Conservation (phyloP, 2,888 invertebrate species). For the Nemoura dubitans region DNA sequence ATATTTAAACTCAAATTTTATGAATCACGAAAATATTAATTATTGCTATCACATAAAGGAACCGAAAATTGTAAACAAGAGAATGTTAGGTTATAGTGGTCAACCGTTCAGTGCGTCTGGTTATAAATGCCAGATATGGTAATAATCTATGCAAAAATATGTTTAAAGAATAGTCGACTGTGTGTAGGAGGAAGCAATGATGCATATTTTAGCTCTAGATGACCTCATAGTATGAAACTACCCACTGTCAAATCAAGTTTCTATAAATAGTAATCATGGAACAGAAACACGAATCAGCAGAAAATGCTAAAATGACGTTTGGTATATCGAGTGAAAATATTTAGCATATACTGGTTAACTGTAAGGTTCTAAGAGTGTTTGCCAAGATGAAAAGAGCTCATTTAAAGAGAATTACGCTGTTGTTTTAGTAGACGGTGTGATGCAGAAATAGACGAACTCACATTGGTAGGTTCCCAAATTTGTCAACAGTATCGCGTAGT, state of each 20-base stretch:
- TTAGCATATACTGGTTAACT: background rate
- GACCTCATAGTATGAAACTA: slow-evolving; percentile 16
- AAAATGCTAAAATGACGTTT: background rate
- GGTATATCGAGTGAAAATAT: background rate
- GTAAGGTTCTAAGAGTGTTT: background rate
- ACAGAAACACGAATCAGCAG: background rate
- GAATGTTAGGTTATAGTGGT: background rate
- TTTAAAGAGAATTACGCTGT: background rate
- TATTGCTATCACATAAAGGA: background rate
- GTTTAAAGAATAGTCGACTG: background rate
- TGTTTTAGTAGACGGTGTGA: background rate
- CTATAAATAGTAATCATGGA: slow-evolving; percentile 4
- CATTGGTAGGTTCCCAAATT: background rate
- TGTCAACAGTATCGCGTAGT: background rate
- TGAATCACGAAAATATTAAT: background rate
- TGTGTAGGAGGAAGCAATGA: background rate
- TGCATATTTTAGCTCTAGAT: slow-evolving; percentile 16
- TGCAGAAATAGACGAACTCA: slow-evolving; percentile 12
- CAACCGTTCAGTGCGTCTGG: background rate
- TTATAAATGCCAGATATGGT: background rate
- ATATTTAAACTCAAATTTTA: background rate
- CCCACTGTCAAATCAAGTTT: slow-evolving; percentile 23
- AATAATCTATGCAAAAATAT: background rate
- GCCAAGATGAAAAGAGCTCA: background rate
- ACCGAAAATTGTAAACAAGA: background rate